Base-by-base conservation (phyloP, 2,888 invertebrate genomes). In the Lamellibrachia satsuma region DNA sequence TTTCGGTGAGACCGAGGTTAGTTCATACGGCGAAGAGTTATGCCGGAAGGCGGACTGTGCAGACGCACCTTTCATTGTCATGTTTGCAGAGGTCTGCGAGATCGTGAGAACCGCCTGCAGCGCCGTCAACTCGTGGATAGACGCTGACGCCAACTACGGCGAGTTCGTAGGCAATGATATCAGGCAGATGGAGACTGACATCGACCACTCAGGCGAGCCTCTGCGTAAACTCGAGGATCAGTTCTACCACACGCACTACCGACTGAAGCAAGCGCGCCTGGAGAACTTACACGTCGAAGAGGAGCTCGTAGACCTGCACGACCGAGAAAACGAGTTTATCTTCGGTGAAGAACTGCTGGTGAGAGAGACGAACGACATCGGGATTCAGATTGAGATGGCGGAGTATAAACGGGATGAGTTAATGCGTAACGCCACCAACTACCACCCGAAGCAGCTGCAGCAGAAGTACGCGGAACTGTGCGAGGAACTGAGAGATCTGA, bases 51-150 rank as follows among this genome's bases (percentile, higher is more conserved):
- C 94, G 60, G 95, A 95, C 92, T 95, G 95, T 93, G 94, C 94
- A 91, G 93, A 95, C 55, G 94, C 95, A 52, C 95, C 95, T 3
- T 95, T 95, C 90, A 93, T 96, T 3, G 93, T 96, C 52, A 75
- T 96, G 11, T 95, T 96, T 92, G 95, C 96, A 0, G 95, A 96
- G 55, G 95, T 95, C 1, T 95, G 95, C 93, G 95, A 95, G 22
- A 95, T 95, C 93, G 94, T 95, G 52, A 93, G 95, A 27, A 94
- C 94, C 27, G 95, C 95, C 8, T 93, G 95, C 92, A 93, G 94
- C 11, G 94, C 95, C 6, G 94, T 95, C 93, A 93, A 93, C 55
- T 93, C 94, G 90, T 96, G 96, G 96, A 92, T 96, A 22, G 94
- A 95, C 92, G 94, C 95, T 0, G 96, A 96, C 93, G 95, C 95